These are phyloP conservation scores for Anarsia innoxiella DNA, from an alignment of 2,888 invertebrate genomes.

Conservation along the genomic window DNA sequence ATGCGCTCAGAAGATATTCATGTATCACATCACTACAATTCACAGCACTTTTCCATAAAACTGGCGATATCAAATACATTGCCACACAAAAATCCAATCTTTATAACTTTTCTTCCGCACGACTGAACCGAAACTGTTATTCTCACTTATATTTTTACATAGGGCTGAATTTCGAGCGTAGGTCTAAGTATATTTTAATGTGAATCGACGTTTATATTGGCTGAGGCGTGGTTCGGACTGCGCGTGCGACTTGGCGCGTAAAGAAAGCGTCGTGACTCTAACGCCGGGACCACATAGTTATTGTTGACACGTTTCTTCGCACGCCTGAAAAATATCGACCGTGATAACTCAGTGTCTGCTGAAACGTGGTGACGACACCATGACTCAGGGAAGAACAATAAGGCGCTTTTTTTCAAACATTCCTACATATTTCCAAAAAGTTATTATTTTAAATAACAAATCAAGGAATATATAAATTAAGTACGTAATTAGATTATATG, in stretches of 20 bases:
- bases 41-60: not conserved
- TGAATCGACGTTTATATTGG: constrained; percentile 63
- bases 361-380: constrained; percentile 14
- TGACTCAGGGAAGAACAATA: constrained; percentile 21
- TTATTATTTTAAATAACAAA: too few species aligned
- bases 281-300: constrained; percentile 36
- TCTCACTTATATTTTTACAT: constrained; percentile 12
- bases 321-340: constrained; percentile 30
- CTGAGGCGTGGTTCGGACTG: constrained; percentile 53
- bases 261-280: constrained; percentile 34
- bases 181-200: constrained; percentile 51
- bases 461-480: too few species aligned
- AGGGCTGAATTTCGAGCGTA: constrained; percentile 31
- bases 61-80: not conserved
- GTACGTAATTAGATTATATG: too few species aligned
- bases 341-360: constrained; percentile 36
- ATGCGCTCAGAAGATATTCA: not conserved
- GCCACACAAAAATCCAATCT: not conserved
- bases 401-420: constrained; percentile 13
- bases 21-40: constrained; percentile 5
- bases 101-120: constrained; percentile 12
- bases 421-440: too few species aligned
- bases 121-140: constrained; percentile 7
- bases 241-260: constrained; percentile 51
- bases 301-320: constrained; percentile 40